Percentiles rank a stretch among this genome's conserved stretches.
phyloP scores from a whole-genome alignment of 2,113 vertebrate species.

The Tupaia chinensis region DNA sequence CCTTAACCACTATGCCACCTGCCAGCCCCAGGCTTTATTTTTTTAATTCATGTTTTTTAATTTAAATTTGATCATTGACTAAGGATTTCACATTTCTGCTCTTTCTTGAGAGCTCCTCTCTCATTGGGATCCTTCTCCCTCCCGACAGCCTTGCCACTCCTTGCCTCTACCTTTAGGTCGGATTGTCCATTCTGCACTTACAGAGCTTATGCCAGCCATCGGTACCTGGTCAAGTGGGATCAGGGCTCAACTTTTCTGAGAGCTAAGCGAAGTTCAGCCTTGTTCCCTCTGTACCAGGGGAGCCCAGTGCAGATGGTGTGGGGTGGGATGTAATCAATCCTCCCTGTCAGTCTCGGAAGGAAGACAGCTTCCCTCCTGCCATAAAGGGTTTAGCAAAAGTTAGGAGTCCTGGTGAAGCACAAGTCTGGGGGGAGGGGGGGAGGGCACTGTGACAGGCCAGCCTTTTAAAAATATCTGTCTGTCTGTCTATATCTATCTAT shows the following conservation, averaged over 20 bases:
- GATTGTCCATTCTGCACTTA: neutral
- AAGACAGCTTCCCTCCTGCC: neutral
- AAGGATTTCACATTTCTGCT: slow-evolving; percentile 81
- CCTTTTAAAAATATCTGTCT: no score
- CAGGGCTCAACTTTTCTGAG: neutral
- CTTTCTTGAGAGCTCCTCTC: slow-evolving; percentile 37
- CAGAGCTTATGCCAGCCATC: neutral
- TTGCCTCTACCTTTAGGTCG: neutral
- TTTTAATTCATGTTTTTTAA: no score
- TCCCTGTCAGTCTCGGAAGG: neutral
- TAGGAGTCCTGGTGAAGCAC: neutral
- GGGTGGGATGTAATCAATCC: fast-evolving
- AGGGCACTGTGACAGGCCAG: no score
- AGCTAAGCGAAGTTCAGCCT: neutral
- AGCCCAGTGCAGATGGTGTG: neutral
- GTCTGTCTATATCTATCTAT: no score
- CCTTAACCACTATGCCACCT: no score
- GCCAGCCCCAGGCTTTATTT: no score
- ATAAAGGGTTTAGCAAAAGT: neutral
- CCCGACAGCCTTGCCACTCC: neutral
- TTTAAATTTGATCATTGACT: slow-evolving; percentile 62
- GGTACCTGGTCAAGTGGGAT: neutral
- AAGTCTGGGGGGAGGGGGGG: neutral
- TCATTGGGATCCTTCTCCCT: neutral
- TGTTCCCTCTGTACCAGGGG: no score